Conservation (phyloP, 2,113 vertebrate species). For the Furnarius figulus region DNA sequence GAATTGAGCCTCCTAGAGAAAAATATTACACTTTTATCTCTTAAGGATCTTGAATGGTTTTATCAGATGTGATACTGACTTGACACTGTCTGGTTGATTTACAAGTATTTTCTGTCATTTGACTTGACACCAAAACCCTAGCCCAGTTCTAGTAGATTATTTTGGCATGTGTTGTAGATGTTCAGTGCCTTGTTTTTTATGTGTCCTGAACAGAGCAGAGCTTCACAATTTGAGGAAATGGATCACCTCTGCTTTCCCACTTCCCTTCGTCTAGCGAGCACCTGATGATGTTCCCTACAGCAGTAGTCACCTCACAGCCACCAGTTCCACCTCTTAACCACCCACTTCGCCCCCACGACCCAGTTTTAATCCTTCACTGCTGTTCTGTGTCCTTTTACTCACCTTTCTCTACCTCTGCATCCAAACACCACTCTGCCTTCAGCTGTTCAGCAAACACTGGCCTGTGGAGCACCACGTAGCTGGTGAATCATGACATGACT, state of each 20-base stretch:
- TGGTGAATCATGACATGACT: neutral
- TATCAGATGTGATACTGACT: neutral
- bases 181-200: neutral
- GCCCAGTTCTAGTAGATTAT: neutral
- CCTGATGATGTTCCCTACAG: neutral
- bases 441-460: neutral
- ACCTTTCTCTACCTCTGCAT: neutral
- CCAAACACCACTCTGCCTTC: neutral
- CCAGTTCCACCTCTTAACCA: neutral
- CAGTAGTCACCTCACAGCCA: neutral
- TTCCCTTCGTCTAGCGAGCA: neutral
- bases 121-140: neutral
- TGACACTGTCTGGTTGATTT: neutral
- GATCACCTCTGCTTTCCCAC: neutral
- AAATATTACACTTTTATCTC: neutral
- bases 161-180: neutral
- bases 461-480: neutral
- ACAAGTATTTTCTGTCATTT: neutral
- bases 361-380: neutral
- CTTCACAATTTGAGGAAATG: neutral
- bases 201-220: neutral
- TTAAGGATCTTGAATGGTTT: neutral
- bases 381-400: neutral
- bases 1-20: neutral
- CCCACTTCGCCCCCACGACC: neutral